Evolutionary conservation across 1,140 invertebrate species (phyloP).

Genomic region (Bombus balteatus): DNA sequence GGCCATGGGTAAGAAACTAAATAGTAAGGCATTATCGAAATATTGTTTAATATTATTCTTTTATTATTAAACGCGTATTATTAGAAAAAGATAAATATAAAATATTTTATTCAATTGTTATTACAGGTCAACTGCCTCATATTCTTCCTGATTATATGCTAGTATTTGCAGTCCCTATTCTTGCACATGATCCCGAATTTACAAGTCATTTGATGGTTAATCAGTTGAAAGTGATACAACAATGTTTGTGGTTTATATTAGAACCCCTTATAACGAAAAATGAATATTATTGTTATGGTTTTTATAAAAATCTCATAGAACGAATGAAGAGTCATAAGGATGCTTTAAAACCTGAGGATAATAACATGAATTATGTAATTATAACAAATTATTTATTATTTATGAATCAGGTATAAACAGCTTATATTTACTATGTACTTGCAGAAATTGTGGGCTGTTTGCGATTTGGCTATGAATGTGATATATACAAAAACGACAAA

Average conservation of each 20-base stretch:
- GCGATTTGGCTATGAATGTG: slow-evolving; percentile 95
- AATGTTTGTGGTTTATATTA: slow-evolving; percentile 96
- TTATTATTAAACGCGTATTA: not conserved
- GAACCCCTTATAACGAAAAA: slow-evolving; percentile 96
- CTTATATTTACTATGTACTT: slow-evolving; percentile 70
- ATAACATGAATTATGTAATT: slow-evolving; percentile 91
- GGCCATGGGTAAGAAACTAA: slow-evolving; percentile 77
- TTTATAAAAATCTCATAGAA: slow-evolving; percentile 96
- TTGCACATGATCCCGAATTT: slow-evolving; percentile 95
- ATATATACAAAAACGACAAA: slow-evolving; percentile 93
- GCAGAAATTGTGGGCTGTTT: slow-evolving; percentile 97
- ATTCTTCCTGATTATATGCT: slow-evolving; percentile 98
- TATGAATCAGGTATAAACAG: not conserved
- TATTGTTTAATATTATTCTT: slow-evolving; percentile 25
- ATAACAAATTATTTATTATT: slow-evolving; percentile 19
- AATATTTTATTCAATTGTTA: slow-evolving; percentile 24
- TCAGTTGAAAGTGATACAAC: slow-evolving; percentile 90
- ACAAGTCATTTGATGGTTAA: slow-evolving; percentile 88
- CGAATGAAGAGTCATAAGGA: slow-evolving; percentile 96
- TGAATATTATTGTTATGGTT: slow-evolving; percentile 97
- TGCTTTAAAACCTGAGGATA: slow-evolving; percentile 91
- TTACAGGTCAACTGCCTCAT: slow-evolving; percentile 88
- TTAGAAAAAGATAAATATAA: slow-evolving; percentile 19
- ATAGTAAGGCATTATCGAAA: slow-evolving; percentile 53
- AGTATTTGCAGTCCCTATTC: slow-evolving; percentile 95